phyloP scores from a whole-genome alignment of 2,888 invertebrate species.

The Hecatera dysodea region DNA sequence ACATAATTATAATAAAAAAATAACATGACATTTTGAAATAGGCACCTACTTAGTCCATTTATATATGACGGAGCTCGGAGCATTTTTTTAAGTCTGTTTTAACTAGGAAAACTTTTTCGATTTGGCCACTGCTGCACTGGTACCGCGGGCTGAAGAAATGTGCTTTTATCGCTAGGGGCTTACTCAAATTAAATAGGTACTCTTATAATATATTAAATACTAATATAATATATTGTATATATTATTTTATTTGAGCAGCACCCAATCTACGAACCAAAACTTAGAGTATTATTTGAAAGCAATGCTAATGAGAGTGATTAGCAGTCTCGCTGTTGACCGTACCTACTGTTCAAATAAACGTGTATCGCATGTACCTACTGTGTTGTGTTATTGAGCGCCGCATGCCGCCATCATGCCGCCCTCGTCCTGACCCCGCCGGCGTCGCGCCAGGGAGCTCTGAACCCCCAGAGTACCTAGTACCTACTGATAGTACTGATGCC shows the following conservation, averaged over 20 bases:
- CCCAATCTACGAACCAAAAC: slow-evolving; percentile 20
- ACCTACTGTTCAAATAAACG: slow-evolving; percentile 31
- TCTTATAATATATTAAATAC: no score
- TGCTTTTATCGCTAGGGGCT: neutral
- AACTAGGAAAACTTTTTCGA: neutral
- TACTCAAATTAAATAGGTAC: slow-evolving; percentile 15
- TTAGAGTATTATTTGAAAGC: slow-evolving; percentile 7
- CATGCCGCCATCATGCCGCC: neutral
- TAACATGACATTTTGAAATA: no score
- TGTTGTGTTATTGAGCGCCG: slow-evolving; percentile 6
- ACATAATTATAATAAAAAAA: no score
- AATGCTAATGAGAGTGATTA: slow-evolving; percentile 16
- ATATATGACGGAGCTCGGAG: neutral
- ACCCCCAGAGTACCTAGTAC: no score
- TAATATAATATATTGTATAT: no score
- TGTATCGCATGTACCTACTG: slow-evolving; percentile 26
- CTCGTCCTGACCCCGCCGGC: no score
- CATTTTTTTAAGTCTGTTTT: neutral
- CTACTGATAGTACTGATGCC: no score
- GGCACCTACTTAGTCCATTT: neutral
- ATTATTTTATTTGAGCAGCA: slow-evolving; percentile 20
- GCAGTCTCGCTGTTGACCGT: neutral
- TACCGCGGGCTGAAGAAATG: neutral
- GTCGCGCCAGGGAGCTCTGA: no score
- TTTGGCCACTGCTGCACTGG: neutral